A percentile compares a stretch with the other conserved stretches of the same genome.
Conservation (phyloP, 1,140 invertebrate species). For the Drosophila pseudoananassae region DNA sequence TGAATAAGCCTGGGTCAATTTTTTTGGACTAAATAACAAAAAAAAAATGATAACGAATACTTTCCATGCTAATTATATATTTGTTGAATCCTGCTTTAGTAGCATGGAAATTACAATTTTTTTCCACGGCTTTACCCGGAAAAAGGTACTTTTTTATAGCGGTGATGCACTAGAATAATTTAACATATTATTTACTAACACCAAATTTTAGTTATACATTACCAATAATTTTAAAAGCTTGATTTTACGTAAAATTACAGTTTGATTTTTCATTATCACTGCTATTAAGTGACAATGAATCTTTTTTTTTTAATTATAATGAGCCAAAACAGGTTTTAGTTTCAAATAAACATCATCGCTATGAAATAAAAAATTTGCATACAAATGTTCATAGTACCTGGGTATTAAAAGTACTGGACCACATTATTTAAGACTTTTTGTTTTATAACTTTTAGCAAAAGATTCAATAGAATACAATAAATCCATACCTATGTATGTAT, state of each 20-base stretch:
- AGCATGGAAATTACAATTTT: neutral
- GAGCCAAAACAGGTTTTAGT: slow-evolving; percentile 3
- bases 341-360: neutral
- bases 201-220: neutral
- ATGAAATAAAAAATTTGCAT: neutral
- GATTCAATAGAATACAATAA: neutral
- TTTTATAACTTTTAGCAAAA: neutral
- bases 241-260: neutral
- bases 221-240: neutral
- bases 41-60: neutral
- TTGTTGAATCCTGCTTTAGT: neutral
- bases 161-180: neutral
- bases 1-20: slow-evolving; percentile 1
- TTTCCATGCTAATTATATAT: neutral
- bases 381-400: neutral
- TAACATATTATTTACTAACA: neutral
- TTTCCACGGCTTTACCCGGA: neutral
- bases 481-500: neutral
- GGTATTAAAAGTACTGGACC: neutral
- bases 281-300: slow-evolving; percentile 1
- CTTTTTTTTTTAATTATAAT: neutral
- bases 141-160: neutral
- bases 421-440: too few relatives aligned
- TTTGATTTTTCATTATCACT: slow-evolving; percentile 1
- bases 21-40: neutral